Base-by-base conservation (phyloP, 1,140 invertebrate genomes). In the Bombus fervidus region DNA sequence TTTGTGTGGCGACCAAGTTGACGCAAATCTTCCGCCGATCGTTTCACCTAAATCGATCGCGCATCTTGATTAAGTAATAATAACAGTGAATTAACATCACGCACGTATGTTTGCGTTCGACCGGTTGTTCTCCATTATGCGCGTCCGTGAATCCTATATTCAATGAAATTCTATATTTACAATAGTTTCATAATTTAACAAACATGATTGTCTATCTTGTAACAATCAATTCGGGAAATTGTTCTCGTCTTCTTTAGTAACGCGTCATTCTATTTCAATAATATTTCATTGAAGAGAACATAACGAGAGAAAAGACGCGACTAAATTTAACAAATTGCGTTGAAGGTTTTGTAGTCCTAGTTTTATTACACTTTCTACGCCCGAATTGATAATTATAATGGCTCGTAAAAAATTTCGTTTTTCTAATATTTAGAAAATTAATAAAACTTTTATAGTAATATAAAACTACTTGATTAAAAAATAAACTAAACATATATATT, bases 61-160 rank as follows among this genome's bases (percentile, higher is more conserved):
- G 28, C 3, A 25, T 8, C 18, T 64, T 39, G 28, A 81, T 73
- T 81, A 81, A n/a, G 73, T 81, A 39, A 25, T 73, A 81, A 73
- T 73, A 10, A 73, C n/a, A 12, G 22, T 13, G 53, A 8, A 3
- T 28, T 59, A 81, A 39, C 31, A 62, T 39, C n/a, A 3, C 22
- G 37, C 37, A 28, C 69, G 39, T 41, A 18, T 81, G 69, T 73
- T 81, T 62, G 37, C 13, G 18, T 43, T 31, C 34, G 10, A 41
- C 34, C 28, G n/a, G 53, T 81, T 59, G 47, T 31, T n/a, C 68
- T 3, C 8, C 10, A 18, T 15, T 34, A 57, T 28, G 43, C 73
- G 5, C 22, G 15, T n/a, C 37, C 41, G 4, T 22, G 39, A 41
- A 57, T 39, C 10, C 22, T 37, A 10, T 2, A 31, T 31, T 31